Conservation (phyloP, 2,888 invertebrate species). For the Drosophila borealis region DNA sequence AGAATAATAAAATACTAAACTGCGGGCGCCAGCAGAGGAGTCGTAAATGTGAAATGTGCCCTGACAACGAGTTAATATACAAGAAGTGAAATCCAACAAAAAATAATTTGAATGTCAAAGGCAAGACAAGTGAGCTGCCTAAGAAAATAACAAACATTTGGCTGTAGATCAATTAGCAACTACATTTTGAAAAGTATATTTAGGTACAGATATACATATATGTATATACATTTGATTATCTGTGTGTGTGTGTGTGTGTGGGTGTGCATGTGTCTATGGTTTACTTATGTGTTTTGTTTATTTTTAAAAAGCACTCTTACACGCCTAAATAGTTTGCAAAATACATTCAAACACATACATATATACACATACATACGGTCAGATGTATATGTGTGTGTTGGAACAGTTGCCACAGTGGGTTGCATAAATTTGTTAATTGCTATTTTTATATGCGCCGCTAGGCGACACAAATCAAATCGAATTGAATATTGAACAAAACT, state of each 20-base stretch:
- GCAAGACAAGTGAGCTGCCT: conserved; percentile 36
- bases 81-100: conserved; percentile 1
- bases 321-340: conserved; percentile 24
- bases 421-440: conserved; percentile 79
- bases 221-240: conserved; percentile 12
- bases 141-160: conserved; percentile 51
- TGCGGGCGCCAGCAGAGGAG: conserved; percentile 6
- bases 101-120: conserved; percentile 33
- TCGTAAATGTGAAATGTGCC: not conserved
- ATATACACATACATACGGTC: conserved; percentile 19
- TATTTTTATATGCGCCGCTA: conserved; percentile 68
- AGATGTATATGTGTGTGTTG: conserved; percentile 6
- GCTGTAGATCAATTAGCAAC: conserved; percentile 49
- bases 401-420: conserved; percentile 37
- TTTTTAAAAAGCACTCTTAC: conserved; percentile 51
- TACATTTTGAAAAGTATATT: conserved; percentile 13
- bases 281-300: conserved; percentile 33
- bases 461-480: conserved; percentile 58
- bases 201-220: conserved; percentile 1
- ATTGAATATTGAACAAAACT: conserved; percentile 65
- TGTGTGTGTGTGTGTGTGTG: not conserved
- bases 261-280: not conserved
- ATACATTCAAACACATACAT: conserved; percentile 3
- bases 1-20: conserved; percentile 23
- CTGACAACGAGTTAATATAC: conserved; percentile 7